Evolutionary conservation across 2,113 vertebrate species (phyloP), one percentile per base, ranked within the genome.

Genomic region (Sitta europaea): DNA sequence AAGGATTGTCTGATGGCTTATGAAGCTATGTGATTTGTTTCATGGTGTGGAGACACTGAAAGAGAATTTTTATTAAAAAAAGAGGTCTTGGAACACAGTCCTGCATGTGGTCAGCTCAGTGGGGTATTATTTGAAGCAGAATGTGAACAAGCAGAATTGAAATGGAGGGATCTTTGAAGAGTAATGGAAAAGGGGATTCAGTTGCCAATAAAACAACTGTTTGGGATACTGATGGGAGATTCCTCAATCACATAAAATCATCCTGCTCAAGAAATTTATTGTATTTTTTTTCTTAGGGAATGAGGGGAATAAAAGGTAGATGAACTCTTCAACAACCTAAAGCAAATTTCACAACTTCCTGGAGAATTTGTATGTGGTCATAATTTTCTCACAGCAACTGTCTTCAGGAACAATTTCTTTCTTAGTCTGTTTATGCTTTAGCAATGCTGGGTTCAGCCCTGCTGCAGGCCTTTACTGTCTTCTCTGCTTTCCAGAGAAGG

Each of bases 91-190:
- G 96, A 97, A 97, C 85, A 92, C 82, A 96, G 88, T 98, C 81
- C 79, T 96, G 91, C 96, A 95, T 97, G 97, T 94, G 94, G 96
- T 97, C 97, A 95, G 57, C 97, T 96, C 96, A 88, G 88, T 91
- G 96, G 96, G 95, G 67, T 97, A 95, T 96, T 92, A 90, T 97
- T 94, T 97, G 95, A 96, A 96, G 97, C 97, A 97, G 97, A 97
- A 98, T 97, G 94, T 97, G 96, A 97, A 96, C 95, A 97, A 97
- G 93, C 85, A 94, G 92, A 97, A 94, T 91, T 96, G 95, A 97
- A 97, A 97, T 97, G 65, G 89, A 96, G 86, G 89, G 85, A 96
- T 91, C 88, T 97, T 97, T 89, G 90, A 97, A 97, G 84, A 84
- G 80, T 84, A 96, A 97, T 95, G 94, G 95, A 96, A 97, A 96